Conservation (phyloP, 2,113 vertebrate species). For the Elephantulus edwardii region DNA sequence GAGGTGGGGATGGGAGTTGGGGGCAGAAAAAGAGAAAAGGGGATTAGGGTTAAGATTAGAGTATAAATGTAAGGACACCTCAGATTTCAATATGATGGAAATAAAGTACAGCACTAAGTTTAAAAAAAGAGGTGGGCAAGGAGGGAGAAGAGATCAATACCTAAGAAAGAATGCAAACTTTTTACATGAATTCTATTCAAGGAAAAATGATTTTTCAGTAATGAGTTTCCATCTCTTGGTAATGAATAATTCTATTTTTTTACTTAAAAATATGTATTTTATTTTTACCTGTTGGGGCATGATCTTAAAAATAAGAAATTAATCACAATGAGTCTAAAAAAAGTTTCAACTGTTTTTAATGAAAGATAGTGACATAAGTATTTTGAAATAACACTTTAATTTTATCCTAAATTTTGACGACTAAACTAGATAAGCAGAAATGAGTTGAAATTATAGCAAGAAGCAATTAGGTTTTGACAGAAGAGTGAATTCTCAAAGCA, state of each 20-base stretch:
- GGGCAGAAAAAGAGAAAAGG: too few relatives aligned
- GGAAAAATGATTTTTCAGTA: background rate
- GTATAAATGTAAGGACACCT: background rate
- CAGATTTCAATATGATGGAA: background rate
- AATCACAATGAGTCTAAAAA: background rate
- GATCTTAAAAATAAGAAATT: constrained; percentile 20
- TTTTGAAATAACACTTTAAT: constrained; percentile 44
- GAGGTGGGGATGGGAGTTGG: background rate
- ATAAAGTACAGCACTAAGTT: background rate
- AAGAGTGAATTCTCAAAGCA: background rate
- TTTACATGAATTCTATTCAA: background rate
- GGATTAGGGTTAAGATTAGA: too few relatives aligned
- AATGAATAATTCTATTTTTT: constrained; percentile 43
- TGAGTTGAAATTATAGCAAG: constrained; percentile 10
- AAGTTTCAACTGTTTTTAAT: background rate
- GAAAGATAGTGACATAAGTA: background rate
- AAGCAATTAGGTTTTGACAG: constrained; percentile 13
- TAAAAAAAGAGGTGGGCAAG: too few relatives aligned
- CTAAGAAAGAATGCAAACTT: background rate
- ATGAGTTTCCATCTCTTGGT: background rate
- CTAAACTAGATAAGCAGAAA: background rate
- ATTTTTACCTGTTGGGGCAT: constrained; percentile 1
- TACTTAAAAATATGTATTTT: background rate
- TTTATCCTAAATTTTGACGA: constrained; percentile 18
- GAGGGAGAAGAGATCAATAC: too few relatives aligned